phyloP scores from a whole-genome alignment of 2,113 vertebrate species.

The Megaceryle maxima region DNA sequence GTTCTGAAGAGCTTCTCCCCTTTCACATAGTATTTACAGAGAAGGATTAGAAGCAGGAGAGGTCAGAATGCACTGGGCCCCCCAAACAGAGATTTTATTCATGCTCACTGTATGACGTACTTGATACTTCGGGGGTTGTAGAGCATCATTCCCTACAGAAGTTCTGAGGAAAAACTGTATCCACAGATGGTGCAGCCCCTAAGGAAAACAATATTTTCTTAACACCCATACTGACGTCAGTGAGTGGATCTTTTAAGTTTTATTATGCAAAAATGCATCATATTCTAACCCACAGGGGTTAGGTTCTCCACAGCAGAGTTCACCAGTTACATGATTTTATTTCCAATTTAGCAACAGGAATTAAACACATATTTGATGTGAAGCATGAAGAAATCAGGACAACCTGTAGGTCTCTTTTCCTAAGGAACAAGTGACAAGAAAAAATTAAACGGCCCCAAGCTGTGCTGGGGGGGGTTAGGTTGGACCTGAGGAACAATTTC shows the following conservation, averaged over 20 bases:
- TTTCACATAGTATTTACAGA: background rate
- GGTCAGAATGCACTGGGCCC: background rate
- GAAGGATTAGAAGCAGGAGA: background rate
- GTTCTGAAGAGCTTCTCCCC: background rate
- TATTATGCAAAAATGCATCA: background rate
- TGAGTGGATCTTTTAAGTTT: background rate
- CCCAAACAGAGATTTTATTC: background rate
- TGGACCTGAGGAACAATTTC: background rate
- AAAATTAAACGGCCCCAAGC: background rate
- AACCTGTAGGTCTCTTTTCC: background rate
- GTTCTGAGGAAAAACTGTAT: background rate
- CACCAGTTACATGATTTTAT: background rate
- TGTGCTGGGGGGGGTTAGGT: background rate
- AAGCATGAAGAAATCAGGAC: accelerated
- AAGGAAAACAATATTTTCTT: background rate
- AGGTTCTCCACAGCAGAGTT: too few relatives aligned
- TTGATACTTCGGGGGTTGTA: background rate
- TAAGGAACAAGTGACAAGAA: background rate
- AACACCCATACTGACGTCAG: background rate
- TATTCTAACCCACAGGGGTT: background rate
- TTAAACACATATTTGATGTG: accelerated
- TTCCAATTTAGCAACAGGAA: background rate
- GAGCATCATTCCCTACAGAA: background rate
- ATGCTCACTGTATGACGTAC: background rate
- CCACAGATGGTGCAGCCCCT: background rate